Evolutionary conservation across 1,140 invertebrate genomes (phyloP).

Genomic region (Pectinophora gossypiella): DNA sequence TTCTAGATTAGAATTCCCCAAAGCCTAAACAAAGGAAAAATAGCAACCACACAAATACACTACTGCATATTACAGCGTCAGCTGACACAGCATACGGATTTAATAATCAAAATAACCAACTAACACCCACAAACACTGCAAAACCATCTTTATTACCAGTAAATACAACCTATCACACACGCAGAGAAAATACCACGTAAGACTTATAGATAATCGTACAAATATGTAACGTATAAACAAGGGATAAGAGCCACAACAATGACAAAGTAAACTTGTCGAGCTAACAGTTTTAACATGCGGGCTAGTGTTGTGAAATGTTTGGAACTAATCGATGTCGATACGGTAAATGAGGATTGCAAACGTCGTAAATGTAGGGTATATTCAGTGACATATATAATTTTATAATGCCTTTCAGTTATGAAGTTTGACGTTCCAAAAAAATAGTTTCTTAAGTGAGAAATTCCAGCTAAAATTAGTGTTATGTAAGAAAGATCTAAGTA

Average conservation of each 20-base stretch:
- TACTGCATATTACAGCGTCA: constrained; percentile 12
- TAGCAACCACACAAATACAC: not conserved
- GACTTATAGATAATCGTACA: not conserved
- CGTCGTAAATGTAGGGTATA: not conserved
- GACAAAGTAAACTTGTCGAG: constrained; percentile 23
- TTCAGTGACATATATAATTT: too few species aligned
- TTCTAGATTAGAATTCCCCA: too few species aligned
- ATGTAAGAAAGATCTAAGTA: too few species aligned
- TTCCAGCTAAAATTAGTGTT: too few species aligned
- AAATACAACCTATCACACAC: not conserved
- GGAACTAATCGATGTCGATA: constrained; percentile 30
- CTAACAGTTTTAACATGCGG: constrained; percentile 47
- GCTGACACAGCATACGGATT: constrained; percentile 21
- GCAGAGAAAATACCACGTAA: not conserved
- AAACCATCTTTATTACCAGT: not conserved
- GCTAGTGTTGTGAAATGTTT: constrained; percentile 19
- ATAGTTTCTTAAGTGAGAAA: too few species aligned
- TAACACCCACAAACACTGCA: not conserved
- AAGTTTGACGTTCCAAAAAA: too few species aligned
- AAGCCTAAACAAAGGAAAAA: not conserved
- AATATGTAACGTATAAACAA: constrained; percentile 24
- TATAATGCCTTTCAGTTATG: too few species aligned
- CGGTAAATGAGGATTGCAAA: too few species aligned
- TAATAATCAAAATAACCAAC: constrained; percentile 20
- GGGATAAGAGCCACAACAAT: constrained; percentile 24